Conservation (phyloP, 2,113 vertebrate species). For the Hippocampus zosterae region DNA sequence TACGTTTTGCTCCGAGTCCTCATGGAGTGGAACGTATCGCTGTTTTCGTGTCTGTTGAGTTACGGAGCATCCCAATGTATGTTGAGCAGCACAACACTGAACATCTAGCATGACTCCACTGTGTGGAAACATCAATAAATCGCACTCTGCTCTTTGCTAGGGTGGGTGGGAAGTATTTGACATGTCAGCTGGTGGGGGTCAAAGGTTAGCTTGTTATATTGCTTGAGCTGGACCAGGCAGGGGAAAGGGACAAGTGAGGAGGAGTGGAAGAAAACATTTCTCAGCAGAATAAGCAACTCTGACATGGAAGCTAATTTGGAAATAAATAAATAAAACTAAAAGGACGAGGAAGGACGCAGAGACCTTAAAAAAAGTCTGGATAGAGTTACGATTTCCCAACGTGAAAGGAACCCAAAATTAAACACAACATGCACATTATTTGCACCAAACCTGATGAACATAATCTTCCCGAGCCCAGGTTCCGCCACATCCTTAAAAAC, state of each 20-base stretch:
- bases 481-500: neutral
- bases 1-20: slow-evolving; percentile 30
- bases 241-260: neutral
- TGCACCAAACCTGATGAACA: neutral
- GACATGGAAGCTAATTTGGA: neutral
- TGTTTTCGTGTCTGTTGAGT: slow-evolving; percentile 45
- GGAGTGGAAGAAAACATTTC: slow-evolving; percentile 1
- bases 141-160: slow-evolving; percentile 12
- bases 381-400: neutral
- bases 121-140: slow-evolving; percentile 63
- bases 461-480: too few relatives aligned
- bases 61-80: slow-evolving; percentile 40
- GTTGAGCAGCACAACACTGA: slow-evolving; percentile 25
- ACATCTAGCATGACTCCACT: slow-evolving; percentile 4
- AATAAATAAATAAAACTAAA: neutral
- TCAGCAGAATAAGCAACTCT: slow-evolving; percentile 4
- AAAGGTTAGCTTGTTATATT: slow-evolving; percentile 43
- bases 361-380: neutral
- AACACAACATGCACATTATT: neutral
- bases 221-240: slow-evolving; percentile 41
- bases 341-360: slow-evolving; percentile 13
- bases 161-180: slow-evolving; percentile 44
- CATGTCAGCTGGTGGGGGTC: slow-evolving; percentile 43
- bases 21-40: slow-evolving; percentile 48
- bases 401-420: neutral